These are phyloP conservation scores for Scaptomyza pallida DNA, from an alignment of 1,140 invertebrate genomes.

Conservation along the genomic window DNA sequence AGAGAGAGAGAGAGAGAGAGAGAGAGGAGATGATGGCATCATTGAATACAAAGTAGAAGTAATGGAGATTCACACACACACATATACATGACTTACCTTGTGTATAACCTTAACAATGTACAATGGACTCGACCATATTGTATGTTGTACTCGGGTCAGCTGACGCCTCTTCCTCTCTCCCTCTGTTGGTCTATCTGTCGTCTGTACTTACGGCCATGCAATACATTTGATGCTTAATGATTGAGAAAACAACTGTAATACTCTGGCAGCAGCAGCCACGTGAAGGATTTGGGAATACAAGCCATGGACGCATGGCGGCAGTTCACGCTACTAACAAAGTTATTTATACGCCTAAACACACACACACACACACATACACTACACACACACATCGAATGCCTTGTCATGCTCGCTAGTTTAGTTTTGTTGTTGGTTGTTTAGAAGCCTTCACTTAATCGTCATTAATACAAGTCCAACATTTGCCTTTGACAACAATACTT, in stretches of 20 bases:
- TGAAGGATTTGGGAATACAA: background rate
- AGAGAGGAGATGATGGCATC: background rate
- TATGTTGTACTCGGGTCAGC: background rate
- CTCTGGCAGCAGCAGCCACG: constrained; percentile 13
- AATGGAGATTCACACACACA: background rate
- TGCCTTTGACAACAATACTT: background rate
- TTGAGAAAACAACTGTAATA: constrained; percentile 60
- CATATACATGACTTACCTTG: background rate
- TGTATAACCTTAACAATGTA: background rate
- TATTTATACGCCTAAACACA: constrained; percentile 9
- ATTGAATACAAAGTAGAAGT: constrained; percentile 14
- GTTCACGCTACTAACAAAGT: background rate
- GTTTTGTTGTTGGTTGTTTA: constrained; percentile 10
- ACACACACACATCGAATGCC: background rate
- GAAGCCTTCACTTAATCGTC: constrained; percentile 9
- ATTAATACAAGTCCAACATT: constrained; percentile 13
- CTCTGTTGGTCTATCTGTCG: background rate
- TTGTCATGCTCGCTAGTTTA: background rate
- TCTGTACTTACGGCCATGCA: constrained; percentile 35
- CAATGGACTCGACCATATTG: background rate
- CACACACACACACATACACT: background rate
- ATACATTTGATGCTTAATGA: constrained; percentile 66
- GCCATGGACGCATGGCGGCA: background rate
- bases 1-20: background rate
- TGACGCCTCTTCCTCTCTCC: too few relatives aligned